Evolutionary conservation across 2,797 vertebrate genomes (phyloP).

Genomic region (Enteromius trimaculatus): DNA sequence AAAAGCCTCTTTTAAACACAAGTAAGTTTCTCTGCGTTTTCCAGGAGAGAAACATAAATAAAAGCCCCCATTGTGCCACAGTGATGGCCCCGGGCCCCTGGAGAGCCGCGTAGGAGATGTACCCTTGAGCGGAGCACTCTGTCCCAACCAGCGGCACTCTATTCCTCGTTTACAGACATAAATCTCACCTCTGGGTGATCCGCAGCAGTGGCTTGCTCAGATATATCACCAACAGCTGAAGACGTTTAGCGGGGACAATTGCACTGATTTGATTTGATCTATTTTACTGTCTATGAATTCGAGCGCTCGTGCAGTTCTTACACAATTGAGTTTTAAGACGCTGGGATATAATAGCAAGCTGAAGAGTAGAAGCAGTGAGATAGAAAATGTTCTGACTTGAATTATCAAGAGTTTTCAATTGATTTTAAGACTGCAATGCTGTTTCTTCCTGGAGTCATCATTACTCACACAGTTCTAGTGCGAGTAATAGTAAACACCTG

Average conservation of each 20-base stretch:
- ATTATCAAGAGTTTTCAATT: background rate
- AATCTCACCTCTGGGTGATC: constrained; percentile 47
- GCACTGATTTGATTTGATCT: background rate
- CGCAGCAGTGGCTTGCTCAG: constrained; percentile 3
- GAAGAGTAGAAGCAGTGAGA: background rate
- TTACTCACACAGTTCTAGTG: too few species aligned
- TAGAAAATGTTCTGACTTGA: background rate
- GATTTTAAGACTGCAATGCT: background rate
- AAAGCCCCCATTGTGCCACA: constrained; percentile 37
- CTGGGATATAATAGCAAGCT: background rate
- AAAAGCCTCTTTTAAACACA: constrained; percentile 55
- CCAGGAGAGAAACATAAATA: constrained; percentile 57
- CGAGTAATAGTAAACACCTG: too few species aligned
- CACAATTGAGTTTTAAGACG: background rate
- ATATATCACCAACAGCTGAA: constrained; percentile 8
- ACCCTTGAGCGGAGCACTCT: constrained; percentile 24
- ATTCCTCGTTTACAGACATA: constrained; percentile 57
- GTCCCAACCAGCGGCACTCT: constrained; percentile 49
- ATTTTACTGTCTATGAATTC: background rate
- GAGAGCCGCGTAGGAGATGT: constrained; percentile 2
- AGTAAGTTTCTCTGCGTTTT: constrained; percentile 43
- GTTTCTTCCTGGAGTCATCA: background rate
- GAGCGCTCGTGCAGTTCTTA: background rate
- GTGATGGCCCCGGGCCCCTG: background rate
- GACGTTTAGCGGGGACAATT: constrained; percentile 28